phyloP scores from a whole-genome alignment of 2,113 vertebrate genomes.

The Crotalus helleri region DNA sequence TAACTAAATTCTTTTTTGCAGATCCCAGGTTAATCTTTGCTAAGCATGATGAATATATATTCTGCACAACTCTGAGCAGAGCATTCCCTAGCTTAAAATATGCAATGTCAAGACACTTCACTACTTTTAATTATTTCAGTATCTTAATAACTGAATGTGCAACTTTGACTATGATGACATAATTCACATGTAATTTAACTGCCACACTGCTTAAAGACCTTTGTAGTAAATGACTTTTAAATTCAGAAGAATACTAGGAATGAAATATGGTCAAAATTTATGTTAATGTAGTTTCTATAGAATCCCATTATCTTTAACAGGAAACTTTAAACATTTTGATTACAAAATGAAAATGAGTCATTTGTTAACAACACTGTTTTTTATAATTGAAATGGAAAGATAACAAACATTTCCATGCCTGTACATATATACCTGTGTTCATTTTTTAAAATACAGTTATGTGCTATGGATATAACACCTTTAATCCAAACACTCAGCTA shows the following conservation, averaged over 20 bases:
- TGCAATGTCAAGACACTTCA: constrained; percentile 41
- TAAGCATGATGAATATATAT: constrained; percentile 18
- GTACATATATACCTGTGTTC: not conserved
- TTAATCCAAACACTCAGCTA: not conserved
- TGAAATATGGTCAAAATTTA: not conserved
- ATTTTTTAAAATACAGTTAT: not conserved
- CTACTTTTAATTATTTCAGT: constrained; percentile 40
- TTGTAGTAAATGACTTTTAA: constrained; percentile 11
- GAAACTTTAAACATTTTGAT: not conserved
- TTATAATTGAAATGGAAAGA: not conserved
- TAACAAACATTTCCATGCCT: not conserved
- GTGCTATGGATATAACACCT: not conserved
- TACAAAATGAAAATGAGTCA: not conserved
- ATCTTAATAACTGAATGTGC: constrained; percentile 31
- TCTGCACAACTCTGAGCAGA: constrained; percentile 10
- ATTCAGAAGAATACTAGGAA: constrained; percentile 17
- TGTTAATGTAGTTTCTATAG: constrained; percentile 18
- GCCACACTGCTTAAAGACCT: constrained; percentile 25
- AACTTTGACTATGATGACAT: constrained; percentile 42
- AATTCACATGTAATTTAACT: constrained; percentile 26
- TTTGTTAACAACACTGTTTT: not conserved
- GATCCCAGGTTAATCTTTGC: not conserved
- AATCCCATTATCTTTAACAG: constrained; percentile 5
- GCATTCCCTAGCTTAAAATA: constrained; percentile 29
- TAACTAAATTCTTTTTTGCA: constrained; percentile 15